Evolutionary conservation across 2,797 vertebrate species (phyloP).

Genomic region (Fistularia tabacaria): DNA sequence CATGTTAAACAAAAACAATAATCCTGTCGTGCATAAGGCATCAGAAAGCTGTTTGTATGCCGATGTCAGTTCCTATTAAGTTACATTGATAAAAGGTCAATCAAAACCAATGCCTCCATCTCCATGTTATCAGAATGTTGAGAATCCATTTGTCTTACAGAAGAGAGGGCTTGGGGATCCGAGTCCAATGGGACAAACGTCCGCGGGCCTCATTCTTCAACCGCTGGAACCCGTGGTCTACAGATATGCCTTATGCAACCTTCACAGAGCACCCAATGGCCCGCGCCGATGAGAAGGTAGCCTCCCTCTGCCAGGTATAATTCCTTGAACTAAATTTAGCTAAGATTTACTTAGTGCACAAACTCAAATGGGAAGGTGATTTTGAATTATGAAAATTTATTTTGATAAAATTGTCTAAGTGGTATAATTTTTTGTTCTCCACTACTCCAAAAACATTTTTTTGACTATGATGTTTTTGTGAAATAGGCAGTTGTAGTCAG

Average conservation of each 20-base stretch:
- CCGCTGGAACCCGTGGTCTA: conserved; percentile 97
- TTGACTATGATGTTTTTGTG: no score
- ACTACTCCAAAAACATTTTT: no score
- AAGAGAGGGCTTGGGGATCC: conserved; percentile 86
- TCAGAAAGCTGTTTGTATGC: no score
- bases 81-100: background rate
- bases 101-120: background rate
- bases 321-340: background rate
- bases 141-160: conserved; percentile 70
- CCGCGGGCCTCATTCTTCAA: conserved; percentile 87
- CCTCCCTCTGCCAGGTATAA: conserved; percentile 87
- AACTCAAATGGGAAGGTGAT: background rate
- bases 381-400: no score
- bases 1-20: no score
- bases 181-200: conserved; percentile 94
- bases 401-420: no score
- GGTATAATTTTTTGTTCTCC: no score
- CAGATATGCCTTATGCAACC: conserved; percentile 88
- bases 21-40: no score
- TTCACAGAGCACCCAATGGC: conserved; percentile 94
- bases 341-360: background rate
- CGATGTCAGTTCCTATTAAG: no score
- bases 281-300: conserved; percentile 86
- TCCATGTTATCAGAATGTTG: background rate
- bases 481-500: no score